Evolutionary conservation across 2,113 vertebrate species (phyloP).

Genomic region (Merops nubicus): DNA sequence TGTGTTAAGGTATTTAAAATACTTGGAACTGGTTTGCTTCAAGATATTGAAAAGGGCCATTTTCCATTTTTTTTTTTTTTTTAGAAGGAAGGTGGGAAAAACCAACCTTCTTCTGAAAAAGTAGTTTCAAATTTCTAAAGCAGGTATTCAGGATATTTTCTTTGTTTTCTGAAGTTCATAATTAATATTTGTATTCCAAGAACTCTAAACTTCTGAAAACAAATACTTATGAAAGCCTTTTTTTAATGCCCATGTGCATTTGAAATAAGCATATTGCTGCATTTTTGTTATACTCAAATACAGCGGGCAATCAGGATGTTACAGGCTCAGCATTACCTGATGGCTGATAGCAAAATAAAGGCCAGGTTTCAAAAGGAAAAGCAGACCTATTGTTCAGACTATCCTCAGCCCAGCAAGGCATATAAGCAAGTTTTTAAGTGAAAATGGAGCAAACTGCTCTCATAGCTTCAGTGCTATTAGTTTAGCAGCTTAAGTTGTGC

Average conservation of each 20-base stretch:
- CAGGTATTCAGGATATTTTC: neutral
- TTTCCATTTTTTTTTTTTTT: neutral
- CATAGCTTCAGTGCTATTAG: neutral
- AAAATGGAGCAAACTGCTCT: neutral
- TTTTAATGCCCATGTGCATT: rapidly evolving
- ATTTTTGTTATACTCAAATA: neutral
- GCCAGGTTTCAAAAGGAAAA: neutral
- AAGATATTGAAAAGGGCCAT: neutral
- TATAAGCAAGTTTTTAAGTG: neutral
- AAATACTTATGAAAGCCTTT: neutral
- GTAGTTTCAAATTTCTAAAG: neutral
- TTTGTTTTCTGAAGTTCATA: neutral
- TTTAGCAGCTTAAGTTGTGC: neutral
- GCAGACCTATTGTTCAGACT: neutral
- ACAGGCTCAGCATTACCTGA: neutral
- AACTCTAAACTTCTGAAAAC: neutral
- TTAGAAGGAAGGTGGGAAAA: neutral
- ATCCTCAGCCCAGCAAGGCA: neutral
- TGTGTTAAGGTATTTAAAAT: slow-evolving; percentile 7
- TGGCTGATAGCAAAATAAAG: neutral
- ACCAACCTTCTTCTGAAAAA: neutral
- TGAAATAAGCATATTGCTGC: neutral
- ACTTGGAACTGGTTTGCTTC: neutral
- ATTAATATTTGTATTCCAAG: neutral
- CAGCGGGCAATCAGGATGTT: neutral